These are phyloP conservation scores for Clytia hemisphaerica DNA, from an alignment of 30 jellyfish, hydroid and myxozoan genomes.

Conservation along the genomic window DNA sequence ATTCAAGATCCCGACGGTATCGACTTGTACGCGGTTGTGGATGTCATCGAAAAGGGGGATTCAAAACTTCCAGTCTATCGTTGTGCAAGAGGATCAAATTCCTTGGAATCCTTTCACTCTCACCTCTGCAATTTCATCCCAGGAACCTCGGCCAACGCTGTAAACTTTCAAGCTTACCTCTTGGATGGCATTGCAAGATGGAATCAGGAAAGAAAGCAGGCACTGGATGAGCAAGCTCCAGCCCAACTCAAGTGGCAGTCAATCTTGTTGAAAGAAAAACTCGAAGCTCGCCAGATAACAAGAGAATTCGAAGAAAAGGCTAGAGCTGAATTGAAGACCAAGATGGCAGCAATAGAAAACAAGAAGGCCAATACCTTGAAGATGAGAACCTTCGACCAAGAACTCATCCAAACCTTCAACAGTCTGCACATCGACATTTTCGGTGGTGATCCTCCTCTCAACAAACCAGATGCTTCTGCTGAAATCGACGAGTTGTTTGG, in stretches of 20 bases:
- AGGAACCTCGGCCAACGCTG: slow-evolving; percentile 38
- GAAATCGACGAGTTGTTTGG: slow-evolving; percentile 21
- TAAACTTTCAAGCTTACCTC: slow-evolving; percentile 33
- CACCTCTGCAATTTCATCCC: slow-evolving; percentile 13
- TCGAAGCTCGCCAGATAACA: no score
- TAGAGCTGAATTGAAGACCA: no score
- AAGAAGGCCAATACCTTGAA: background rate
- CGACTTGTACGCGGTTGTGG: slow-evolving; percentile 24
- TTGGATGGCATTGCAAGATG: slow-evolving; percentile 31
- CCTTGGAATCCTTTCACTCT: slow-evolving; percentile 22
- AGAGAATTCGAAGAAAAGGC: no score
- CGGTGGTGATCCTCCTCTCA: background rate
- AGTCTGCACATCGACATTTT: background rate
- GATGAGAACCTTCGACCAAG: background rate
- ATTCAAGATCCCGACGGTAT: slow-evolving; percentile 44
- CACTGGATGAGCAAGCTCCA: slow-evolving; percentile 14
- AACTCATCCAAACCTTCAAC: background rate
- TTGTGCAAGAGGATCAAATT: slow-evolving; percentile 48
- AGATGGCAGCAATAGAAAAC: no score
- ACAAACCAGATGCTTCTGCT: background rate
- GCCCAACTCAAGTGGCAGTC: no score
- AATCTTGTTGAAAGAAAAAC: no score
- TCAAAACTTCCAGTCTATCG: slow-evolving; percentile 33
- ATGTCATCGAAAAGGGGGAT: slow-evolving; percentile 25
- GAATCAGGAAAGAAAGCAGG: slow-evolving; percentile 14